Evolutionary conservation across 2,113 vertebrate species (phyloP).

Genomic region (Pao palembangensis): DNA sequence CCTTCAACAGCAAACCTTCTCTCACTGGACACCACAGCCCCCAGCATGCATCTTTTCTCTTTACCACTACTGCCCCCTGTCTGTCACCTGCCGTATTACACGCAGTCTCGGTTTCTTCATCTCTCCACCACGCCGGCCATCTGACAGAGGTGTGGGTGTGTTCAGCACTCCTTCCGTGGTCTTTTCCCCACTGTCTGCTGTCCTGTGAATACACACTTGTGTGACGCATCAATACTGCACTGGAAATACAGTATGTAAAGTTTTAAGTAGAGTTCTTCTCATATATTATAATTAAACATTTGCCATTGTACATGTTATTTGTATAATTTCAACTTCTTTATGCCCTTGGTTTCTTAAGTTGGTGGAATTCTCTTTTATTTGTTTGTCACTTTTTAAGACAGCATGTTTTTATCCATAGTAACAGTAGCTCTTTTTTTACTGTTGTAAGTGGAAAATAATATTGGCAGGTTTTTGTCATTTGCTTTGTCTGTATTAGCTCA

Average conservation of each 20-base stretch:
- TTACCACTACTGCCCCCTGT: conserved; percentile 35
- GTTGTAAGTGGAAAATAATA: conserved; percentile 65
- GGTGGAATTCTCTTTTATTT: conserved; percentile 35
- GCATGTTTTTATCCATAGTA: conserved; percentile 73
- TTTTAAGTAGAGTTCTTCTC: conserved; percentile 65
- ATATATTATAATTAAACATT: conserved; percentile 66
- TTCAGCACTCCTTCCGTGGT: conserved; percentile 25
- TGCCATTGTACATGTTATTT: conserved; percentile 73
- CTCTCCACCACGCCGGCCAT: conserved; percentile 22
- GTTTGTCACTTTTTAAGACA: conserved; percentile 69
- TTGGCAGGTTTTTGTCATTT: conserved; percentile 67
- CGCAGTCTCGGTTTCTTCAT: conserved; percentile 24
- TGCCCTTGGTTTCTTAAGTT: conserved; percentile 72
- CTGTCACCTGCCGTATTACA: conserved; percentile 23
- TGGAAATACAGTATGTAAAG: conserved; percentile 71
- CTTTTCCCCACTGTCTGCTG: conserved; percentile 2
- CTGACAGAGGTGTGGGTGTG: conserved; percentile 5
- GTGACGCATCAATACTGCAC: conserved; percentile 65
- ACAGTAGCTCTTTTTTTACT: conserved; percentile 72
- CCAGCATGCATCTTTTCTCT: conserved; percentile 68
- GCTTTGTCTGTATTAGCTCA: conserved; percentile 58
- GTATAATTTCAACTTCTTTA: conserved; percentile 69
- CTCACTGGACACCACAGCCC: conserved; percentile 43
- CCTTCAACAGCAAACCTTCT: conserved; percentile 40
- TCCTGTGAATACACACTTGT: conserved; percentile 44